Percentiles rank a stretch among this genome's conserved stretches.
phyloP scores from a whole-genome alignment of 2,888 invertebrate genomes.

The Caenorhabditis sp. region DNA sequence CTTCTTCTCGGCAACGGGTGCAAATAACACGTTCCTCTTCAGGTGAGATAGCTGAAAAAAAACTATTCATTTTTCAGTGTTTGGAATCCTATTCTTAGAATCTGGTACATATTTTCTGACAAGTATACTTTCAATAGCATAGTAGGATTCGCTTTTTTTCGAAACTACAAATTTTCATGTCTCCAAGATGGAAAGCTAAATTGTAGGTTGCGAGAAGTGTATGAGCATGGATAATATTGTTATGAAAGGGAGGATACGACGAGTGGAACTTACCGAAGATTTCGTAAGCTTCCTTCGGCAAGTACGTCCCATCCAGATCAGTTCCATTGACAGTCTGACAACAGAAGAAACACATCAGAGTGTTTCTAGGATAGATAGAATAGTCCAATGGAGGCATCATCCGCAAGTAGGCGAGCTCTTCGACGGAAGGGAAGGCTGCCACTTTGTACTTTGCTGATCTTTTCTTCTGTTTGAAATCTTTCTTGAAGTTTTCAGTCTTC shows the following conservation, averaged over 20 bases:
- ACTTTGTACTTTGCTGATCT: constrained; percentile 51
- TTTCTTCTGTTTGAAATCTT: constrained; percentile 51
- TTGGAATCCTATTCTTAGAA: not conserved
- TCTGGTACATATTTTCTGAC: not conserved
- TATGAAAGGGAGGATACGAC: not conserved
- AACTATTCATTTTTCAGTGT: not conserved
- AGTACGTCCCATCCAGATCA: constrained; percentile 31
- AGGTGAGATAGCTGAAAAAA: constrained; percentile 33
- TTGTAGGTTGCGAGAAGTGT: not conserved
- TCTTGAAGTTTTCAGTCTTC: constrained; percentile 54
- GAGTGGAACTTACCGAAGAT: constrained; percentile 38
- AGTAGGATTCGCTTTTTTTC: not conserved
- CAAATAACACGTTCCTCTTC: constrained; percentile 51
- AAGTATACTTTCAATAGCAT: not conserved
- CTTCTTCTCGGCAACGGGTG: constrained; percentile 53
- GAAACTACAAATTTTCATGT: constrained; percentile 1
- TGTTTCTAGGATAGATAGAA: constrained; percentile 34
- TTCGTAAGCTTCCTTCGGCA: constrained; percentile 59
- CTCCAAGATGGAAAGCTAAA: not conserved
- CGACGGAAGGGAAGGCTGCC: constrained; percentile 40
- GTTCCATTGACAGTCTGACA: constrained; percentile 53
- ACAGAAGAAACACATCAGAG: constrained; percentile 53
- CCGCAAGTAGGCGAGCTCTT: constrained; percentile 54
- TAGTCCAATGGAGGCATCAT: constrained; percentile 50
- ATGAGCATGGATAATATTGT: too few species aligned